phyloP scores from a whole-genome alignment of 2,113 vertebrate genomes.

The Sus scrofa region T2T-Sscrofa CM000817.6:36438501-36439000 shows the following conservation, averaged over 20 bases:
- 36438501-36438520: constrained; percentile 78
- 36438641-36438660: constrained; percentile 58
- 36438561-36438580: constrained; percentile 72
- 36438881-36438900: background rate
- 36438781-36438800: constrained; percentile 79
- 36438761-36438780: constrained; percentile 69
- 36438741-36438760: background rate
- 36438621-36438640: constrained; percentile 59
- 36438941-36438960: background rate
- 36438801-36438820: constrained; percentile 80
- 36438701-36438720: constrained; percentile 57
- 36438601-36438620: constrained; percentile 71
- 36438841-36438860: constrained; percentile 67
- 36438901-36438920: background rate
- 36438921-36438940: background rate
- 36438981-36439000: background rate
- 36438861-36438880: constrained; percentile 50
- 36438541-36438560: constrained; percentile 79
- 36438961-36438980: rapidly evolving
- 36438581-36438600: constrained; percentile 60
- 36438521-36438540: constrained; percentile 82
- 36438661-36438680: constrained; percentile 74
- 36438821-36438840: constrained; percentile 80
- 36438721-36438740: constrained; percentile 82
- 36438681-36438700: constrained; percentile 77